Conservation (phyloP, 2,888 invertebrate species). For the Epistrophe eligans region DNA sequence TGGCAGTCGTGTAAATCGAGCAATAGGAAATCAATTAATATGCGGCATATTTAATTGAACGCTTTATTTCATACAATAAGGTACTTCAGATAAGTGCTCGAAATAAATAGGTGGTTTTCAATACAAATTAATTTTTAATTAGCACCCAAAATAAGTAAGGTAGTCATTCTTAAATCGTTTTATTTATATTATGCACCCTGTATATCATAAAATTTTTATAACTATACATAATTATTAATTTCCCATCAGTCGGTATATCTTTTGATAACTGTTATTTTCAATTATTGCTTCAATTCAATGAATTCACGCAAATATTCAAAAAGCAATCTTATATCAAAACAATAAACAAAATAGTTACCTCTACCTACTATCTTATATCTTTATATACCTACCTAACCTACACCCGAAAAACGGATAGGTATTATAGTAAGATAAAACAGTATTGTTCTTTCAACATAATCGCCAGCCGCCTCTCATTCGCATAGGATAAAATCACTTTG, state of each 20-base stretch:
- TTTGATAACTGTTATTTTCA: constrained; percentile 19
- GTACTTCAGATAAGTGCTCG: too few species aligned
- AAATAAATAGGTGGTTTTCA: background rate
- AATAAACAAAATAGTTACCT: constrained; percentile 2
- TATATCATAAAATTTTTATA: background rate
- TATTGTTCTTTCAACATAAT: constrained; percentile 47
- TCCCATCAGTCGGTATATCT: constrained; percentile 7
- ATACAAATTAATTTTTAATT: background rate
- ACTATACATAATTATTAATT: background rate
- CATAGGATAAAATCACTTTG: constrained; percentile 41
- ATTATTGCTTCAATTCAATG: constrained; percentile 25
- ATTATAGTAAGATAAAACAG: constrained; percentile 10
- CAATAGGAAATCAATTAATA: too few species aligned
- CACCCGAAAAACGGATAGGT: constrained; percentile 18
- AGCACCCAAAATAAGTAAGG: background rate
- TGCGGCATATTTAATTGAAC: too few species aligned
- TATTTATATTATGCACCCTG: background rate
- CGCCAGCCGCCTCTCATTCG: constrained; percentile 39
- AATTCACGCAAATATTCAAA: constrained; percentile 25
- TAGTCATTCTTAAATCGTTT: background rate
- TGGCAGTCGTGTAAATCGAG: too few species aligned
- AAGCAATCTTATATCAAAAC: constrained; percentile 26
- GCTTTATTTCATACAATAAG: too few species aligned
- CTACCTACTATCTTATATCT: constrained; percentile 10
- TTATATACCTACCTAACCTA: constrained; percentile 8